A percentile compares a stretch with the other conserved stretches of the same genome.
phyloP scores from a whole-genome alignment of 2,113 vertebrate genomes.

The Channa maculata region DNA sequence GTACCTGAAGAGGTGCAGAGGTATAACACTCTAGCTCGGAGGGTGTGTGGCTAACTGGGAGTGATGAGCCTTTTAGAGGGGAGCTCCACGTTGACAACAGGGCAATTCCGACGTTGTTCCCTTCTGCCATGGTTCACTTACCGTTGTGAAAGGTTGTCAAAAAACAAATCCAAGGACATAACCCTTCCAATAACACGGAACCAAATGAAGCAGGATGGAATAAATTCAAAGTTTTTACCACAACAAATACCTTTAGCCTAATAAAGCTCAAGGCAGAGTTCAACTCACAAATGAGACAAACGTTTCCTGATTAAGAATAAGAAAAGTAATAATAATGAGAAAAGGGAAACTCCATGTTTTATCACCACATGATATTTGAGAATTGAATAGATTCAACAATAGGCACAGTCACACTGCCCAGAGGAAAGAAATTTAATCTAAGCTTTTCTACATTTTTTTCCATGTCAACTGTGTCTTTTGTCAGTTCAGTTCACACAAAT shows the following conservation, averaged over 20 bases:
- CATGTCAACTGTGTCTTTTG: neutral
- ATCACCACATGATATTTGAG: conserved; percentile 20
- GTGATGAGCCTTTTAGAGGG: conserved; percentile 18
- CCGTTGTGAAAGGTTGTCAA: conserved; percentile 47
- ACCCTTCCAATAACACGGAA: conserved; percentile 26
- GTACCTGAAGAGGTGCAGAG: conserved; percentile 35
- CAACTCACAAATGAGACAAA: conserved; percentile 9
- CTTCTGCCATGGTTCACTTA: conserved; percentile 25
- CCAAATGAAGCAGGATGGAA: conserved; percentile 12
- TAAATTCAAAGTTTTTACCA: neutral
- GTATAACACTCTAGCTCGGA: conserved; percentile 66
- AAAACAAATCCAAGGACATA: conserved; percentile 38
- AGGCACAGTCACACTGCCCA: conserved; percentile 6
- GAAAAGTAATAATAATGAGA: neutral
- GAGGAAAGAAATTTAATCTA: conserved; percentile 11
- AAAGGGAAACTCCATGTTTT: neutral
- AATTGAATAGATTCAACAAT: conserved; percentile 39
- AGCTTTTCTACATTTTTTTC: neutral
- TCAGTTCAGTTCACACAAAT: neutral
- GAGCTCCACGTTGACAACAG: conserved; percentile 67
- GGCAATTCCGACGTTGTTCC: conserved; percentile 53
- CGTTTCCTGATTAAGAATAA: too few relatives aligned
- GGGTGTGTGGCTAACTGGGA: conserved; percentile 63
- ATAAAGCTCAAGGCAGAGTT: conserved; percentile 57
- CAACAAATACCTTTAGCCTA: conserved; percentile 3